Evolutionary conservation across 2,888 invertebrate genomes (phyloP).

Genomic region (Salpingus planirostris): DNA sequence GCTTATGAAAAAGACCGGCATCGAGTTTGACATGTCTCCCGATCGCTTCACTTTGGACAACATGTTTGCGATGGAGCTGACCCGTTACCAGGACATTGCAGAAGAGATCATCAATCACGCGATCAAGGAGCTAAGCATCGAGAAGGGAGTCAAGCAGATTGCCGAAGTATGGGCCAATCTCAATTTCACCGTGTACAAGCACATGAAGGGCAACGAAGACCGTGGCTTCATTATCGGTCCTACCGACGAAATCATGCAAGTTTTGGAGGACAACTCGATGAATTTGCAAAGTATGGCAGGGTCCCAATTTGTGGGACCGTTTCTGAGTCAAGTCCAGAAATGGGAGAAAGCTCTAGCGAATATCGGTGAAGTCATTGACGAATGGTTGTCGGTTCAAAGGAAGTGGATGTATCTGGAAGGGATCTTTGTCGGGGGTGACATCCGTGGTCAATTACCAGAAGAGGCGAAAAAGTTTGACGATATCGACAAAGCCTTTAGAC

Average conservation of each 20-base stretch:
- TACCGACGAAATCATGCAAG: conserved; percentile 72
- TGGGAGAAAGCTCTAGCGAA: conserved; percentile 76
- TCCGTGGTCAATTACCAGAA: conserved; percentile 75
- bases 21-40: conserved; percentile 78
- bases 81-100: conserved; percentile 76
- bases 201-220: conserved; percentile 66
- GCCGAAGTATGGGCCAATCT: conserved; percentile 64
- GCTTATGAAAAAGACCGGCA: conserved; percentile 77
- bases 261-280: conserved; percentile 83
- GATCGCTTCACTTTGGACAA: conserved; percentile 80
- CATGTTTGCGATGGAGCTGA: conserved; percentile 88
- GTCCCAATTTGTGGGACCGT: conserved; percentile 85
- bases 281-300: conserved; percentile 86
- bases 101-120: conserved; percentile 82
- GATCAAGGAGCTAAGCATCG: conserved; percentile 84
- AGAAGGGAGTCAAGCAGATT: conserved; percentile 77
- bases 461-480: conserved; percentile 87
- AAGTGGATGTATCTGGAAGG: conserved; percentile 92
- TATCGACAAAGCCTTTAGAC: conserved; percentile 71
- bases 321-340: conserved; percentile 69
- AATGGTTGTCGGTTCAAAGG: conserved; percentile 77
- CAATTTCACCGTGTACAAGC: conserved; percentile 55
- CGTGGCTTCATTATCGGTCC: conserved; percentile 69
- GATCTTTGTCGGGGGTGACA: conserved; percentile 85
- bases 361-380: conserved; percentile 79